phyloP scores from a whole-genome alignment of 2,888 invertebrate genomes.

The Drosophila longiperda region DNA sequence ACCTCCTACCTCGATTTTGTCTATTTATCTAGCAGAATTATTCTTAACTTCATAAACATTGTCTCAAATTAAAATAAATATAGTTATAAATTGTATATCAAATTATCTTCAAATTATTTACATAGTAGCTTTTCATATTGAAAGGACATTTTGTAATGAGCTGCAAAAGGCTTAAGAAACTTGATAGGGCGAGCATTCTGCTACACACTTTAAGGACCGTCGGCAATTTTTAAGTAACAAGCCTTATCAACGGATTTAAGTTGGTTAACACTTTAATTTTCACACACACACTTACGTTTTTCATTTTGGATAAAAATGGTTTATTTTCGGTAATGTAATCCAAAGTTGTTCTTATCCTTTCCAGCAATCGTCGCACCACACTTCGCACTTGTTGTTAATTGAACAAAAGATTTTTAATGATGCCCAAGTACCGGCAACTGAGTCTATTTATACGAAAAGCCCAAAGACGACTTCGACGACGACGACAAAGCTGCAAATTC shows the following conservation, averaged over 20 bases:
- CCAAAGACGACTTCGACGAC: conserved; percentile 45
- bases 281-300: conserved; percentile 75
- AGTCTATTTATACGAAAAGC: conserved; percentile 83
- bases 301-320: conserved; percentile 67
- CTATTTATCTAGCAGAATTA: not conserved
- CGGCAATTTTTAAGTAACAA: not conserved
- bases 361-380: conserved; percentile 47
- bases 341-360: conserved; percentile 62
- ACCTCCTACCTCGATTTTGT: not conserved
- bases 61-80: not conserved
- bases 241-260: not conserved
- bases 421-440: conserved; percentile 83
- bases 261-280: conserved; percentile 7
- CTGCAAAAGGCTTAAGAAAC: not conserved
- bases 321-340: conserved; percentile 50
- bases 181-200: not conserved
- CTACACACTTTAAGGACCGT: conserved; percentile 4
- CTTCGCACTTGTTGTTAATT: conserved; percentile 79
- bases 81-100: not conserved
- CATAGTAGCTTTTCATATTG: not conserved
- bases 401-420: conserved; percentile 85
- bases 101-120: not conserved
- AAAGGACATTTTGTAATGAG: not conserved
- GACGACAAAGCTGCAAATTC: conserved; percentile 58
- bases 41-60: not conserved